Percentiles rank a stretch among this genome's conserved stretches.
These are phyloP conservation scores for Cyaniris semiargus DNA, from an alignment of 2,888 invertebrate species.

Conservation along the genomic window DNA sequence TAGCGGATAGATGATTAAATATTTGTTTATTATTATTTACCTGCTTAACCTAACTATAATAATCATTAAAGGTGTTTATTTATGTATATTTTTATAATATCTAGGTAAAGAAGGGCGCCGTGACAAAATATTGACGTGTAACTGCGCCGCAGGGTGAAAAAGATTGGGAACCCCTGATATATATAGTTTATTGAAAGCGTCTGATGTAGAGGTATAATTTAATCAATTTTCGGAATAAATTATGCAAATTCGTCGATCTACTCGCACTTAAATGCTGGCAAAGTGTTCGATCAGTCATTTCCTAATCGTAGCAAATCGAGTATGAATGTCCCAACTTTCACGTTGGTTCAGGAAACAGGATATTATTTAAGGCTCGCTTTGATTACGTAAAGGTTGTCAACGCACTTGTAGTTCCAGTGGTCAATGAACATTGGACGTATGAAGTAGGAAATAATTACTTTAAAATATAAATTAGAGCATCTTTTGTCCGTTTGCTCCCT, in stretches of 20 bases:
- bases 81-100: too few relatives aligned
- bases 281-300: neutral
- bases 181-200: too few relatives aligned
- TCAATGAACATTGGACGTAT: neutral
- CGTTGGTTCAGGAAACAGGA: neutral
- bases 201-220: neutral
- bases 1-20: too few relatives aligned
- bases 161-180: too few relatives aligned
- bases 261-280: neutral
- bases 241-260: neutral
- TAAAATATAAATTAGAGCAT: too few relatives aligned
- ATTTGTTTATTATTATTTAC: too few relatives aligned
- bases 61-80: too few relatives aligned
- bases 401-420: neutral
- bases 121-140: too few relatives aligned
- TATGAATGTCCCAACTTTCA: constrained; percentile 16
- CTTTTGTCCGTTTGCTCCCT: neutral
- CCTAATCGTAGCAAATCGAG: neutral
- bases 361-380: neutral
- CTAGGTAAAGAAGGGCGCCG: too few relatives aligned
- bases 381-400: neutral
- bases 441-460: too few relatives aligned
- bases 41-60: too few relatives aligned
- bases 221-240: neutral
- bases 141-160: too few relatives aligned